Base-by-base conservation (phyloP, 2,888 invertebrate species). In the Sphaeridia pumilis region DNA sequence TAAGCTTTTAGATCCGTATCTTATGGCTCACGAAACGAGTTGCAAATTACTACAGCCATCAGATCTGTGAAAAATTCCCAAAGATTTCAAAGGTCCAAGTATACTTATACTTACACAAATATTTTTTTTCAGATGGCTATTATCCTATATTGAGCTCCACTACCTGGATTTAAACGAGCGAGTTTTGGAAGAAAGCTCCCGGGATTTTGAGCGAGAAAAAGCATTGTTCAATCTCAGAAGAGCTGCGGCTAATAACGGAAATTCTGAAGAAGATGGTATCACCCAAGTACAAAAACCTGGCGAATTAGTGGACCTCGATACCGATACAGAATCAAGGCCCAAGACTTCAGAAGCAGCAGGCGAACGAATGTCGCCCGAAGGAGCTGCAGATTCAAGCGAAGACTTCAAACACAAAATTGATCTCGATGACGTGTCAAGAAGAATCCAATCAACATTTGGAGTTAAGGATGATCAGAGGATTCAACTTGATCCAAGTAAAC, bases 101-200 rank as follows among this genome's bases (percentile, higher is more conserved):
- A n/a, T n/a, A n/a, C n/a, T n/a, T n/a, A n/a, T n/a, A n/a, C n/a
- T n/a, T n/a, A n/a, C n/a, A n/a, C n/a, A n/a, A n/a, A n/a, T n/a
- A n/a, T n/a, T n/a, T n/a, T 12, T 17, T 38, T 38, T n/a, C 35
- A 57, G 52, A 22, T 83, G 87, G 86, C 71, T 87, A 14, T 69
- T 85, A 24, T 78, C 78, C 65, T 78, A 78, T 56, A 80, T 87
- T n/a, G 74, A 77, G 3, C 72, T 73, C n/a, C 75, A 82, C 58
- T 84, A 80, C 67, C 75, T 76, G 14, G 74, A 74, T 49, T 73
- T 85, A 36, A 78, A 82, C 61, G 67, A 75, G 46, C 74, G 85
- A 54, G 83, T 86, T 0, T 76, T 73, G 52, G 61, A 64, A 67
- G 76, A 85, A 73, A 67, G 80, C 70, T 70, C 75, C 68, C 71